These are phyloP conservation scores for Mungos mungo DNA, from an alignment of 2,113 vertebrate species.

Conservation along the genomic window DNA sequence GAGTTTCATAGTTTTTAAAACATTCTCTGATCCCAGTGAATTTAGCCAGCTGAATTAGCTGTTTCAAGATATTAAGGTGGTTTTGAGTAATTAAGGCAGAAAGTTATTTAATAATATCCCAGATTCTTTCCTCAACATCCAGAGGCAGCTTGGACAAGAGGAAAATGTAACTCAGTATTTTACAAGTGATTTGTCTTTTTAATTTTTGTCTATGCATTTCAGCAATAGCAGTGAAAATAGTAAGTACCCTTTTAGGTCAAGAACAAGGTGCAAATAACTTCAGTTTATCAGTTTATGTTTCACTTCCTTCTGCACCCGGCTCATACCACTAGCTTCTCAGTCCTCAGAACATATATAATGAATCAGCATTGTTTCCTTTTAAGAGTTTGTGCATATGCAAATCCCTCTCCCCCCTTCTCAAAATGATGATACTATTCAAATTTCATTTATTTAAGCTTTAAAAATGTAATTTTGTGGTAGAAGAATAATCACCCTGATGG, in stretches of 20 bases:
- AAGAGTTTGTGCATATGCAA: not conserved
- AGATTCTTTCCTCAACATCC: not conserved
- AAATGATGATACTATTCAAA: not conserved
- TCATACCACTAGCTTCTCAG: not conserved
- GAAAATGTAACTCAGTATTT: not conserved
- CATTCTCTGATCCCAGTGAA: not conserved
- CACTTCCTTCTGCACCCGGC: no score
- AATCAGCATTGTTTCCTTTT: not conserved
- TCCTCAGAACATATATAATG: not conserved
- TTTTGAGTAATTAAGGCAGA: not conserved
- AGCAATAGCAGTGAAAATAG: not conserved
- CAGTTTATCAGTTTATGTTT: not conserved
- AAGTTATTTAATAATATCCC: not conserved
- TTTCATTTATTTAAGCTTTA: not conserved
- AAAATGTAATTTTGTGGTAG: not conserved
- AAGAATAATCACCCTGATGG: not conserved
- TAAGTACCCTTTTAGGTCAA: not conserved
- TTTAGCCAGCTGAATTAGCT: not conserved
- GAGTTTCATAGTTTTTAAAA: not conserved
- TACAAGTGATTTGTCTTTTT: not conserved
- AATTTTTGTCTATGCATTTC: not conserved
- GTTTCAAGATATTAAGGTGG: not conserved
- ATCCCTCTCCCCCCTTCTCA: fast-evolving
- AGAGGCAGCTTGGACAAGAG: not conserved
- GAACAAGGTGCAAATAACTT: not conserved